A percentile compares a stretch with the other conserved stretches of the same genome.
Conservation (phyloP, 2,113 vertebrate species). For the Edolisoma coerulescens region DNA sequence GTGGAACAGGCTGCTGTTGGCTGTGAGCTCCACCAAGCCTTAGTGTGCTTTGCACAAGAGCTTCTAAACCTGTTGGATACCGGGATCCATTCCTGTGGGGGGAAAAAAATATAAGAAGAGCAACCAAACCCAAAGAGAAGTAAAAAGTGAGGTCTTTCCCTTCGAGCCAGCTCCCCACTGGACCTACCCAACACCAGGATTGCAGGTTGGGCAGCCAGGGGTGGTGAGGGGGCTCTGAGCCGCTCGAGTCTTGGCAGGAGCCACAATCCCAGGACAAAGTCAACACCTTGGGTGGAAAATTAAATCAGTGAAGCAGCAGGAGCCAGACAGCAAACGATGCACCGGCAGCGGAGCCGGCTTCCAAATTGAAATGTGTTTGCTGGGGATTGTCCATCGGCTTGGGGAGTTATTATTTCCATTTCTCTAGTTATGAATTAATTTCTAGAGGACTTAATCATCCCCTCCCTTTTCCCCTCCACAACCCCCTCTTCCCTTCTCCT, state of each 20-base stretch:
- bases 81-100: neutral
- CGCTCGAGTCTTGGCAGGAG: neutral
- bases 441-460: constrained; percentile 70
- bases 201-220: neutral
- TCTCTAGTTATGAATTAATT: constrained; percentile 75
- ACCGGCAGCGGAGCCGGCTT: neutral
- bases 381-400: constrained; percentile 20
- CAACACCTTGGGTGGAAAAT: constrained; percentile 52
- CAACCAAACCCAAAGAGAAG: neutral
- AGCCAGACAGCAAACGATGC: neutral
- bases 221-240: neutral
- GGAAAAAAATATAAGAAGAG: no score
- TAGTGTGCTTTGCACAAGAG: neutral
- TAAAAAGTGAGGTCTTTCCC: neutral
- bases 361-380: constrained; percentile 66
- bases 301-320: constrained; percentile 23
- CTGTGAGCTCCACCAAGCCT: neutral
- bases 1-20: neutral
- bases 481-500: constrained; percentile 57
- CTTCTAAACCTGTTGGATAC: neutral
- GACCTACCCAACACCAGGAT: neutral
- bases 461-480: constrained; percentile 13
- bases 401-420: constrained; percentile 68
- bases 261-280: neutral
- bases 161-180: neutral